Evolutionary conservation across 1,140 invertebrate genomes (phyloP).

Genomic region (Aculops lycopersici): DNA sequence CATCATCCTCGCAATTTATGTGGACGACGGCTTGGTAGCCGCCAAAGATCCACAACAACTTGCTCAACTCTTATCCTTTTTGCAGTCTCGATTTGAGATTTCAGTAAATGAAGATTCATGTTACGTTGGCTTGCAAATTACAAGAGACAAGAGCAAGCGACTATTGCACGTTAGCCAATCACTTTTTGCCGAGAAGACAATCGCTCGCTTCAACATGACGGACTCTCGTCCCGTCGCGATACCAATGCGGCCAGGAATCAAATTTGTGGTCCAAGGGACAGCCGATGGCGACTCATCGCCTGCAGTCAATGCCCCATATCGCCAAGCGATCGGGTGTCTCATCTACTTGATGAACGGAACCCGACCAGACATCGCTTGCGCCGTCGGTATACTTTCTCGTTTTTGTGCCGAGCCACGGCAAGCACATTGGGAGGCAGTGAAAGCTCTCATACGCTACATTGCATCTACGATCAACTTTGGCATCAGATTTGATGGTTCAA

Average conservation of each 20-base stretch:
- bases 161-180: conserved; percentile 4
- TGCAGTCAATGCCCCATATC: conserved; percentile 6
- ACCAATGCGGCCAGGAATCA: background rate
- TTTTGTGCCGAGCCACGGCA: conserved; percentile 7
- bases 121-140: conserved; percentile 5
- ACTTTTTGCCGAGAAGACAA: conserved; percentile 3
- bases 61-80: background rate
- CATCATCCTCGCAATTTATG: conserved; percentile 6
- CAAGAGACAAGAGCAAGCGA: background rate
- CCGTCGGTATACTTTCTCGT: conserved; percentile 7
- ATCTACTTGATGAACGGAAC: conserved; percentile 7
- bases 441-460: conserved; percentile 12
- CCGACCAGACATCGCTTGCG: conserved; percentile 11
- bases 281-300: background rate
- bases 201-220: conserved; percentile 9
- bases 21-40: conserved; percentile 7
- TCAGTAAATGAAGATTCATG: background rate
- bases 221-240: conserved; percentile 6
- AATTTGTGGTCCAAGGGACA: background rate
- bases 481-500: conserved; percentile 10
- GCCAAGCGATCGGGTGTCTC: conserved; percentile 6
- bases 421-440: conserved; percentile 11
- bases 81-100: conserved; percentile 5
- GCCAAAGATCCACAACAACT: background rate
- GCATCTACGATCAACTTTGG: conserved; percentile 10